Base-by-base conservation (phyloP, 1,140 invertebrate genomes). In the Eciton burchellii region DNA sequence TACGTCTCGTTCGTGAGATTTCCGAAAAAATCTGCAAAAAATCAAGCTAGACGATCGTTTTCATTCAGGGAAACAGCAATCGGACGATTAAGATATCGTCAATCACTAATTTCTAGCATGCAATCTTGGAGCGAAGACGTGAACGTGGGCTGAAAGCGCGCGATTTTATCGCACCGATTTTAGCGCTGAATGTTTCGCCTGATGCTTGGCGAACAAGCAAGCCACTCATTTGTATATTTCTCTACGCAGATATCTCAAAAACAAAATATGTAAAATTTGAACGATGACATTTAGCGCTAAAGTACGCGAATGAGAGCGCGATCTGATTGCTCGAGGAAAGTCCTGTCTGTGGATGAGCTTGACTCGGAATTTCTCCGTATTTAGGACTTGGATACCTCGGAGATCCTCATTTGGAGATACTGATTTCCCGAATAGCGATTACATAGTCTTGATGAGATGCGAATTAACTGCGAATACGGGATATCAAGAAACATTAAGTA, bases 371-470 rank as follows among this genome's bases (percentile, higher is more conserved):
- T 72, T 41, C 57, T 29, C 29, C 49, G 43, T 56, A 26, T 65
- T 66, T 84, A 59, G 72, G 77, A 87, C 83, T 88, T 57, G 86
- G 85, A 77, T 77, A 84, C 66, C 82, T 88, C 83, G 72, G 60
- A 59, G 59, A 72, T 86, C 82, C 70, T 70, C 63, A 24, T 29
- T 74, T 43, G 66, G 41, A 45, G 29, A 81, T 81, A 87, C 35
- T 72, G 71, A 71, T 72, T 35, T 87, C 43, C 74, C 19, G 41
- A 73, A 77, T 84, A 86, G 74, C 41, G 57, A 57, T 68, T 81
- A 84, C n/a, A 83, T 81, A 86, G 86, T 86, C 63, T 59, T 83
- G 43, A 83, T 29, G 19, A 63, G 59, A 29, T 72, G 70, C 63
- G 57, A 82, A 76, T 63, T 72, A 66, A 84, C 66, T 59, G 81